These are phyloP conservation scores for Myiotriccus ornatus DNA, from an alignment of 2,797 vertebrate species.

Conservation along the genomic window DNA sequence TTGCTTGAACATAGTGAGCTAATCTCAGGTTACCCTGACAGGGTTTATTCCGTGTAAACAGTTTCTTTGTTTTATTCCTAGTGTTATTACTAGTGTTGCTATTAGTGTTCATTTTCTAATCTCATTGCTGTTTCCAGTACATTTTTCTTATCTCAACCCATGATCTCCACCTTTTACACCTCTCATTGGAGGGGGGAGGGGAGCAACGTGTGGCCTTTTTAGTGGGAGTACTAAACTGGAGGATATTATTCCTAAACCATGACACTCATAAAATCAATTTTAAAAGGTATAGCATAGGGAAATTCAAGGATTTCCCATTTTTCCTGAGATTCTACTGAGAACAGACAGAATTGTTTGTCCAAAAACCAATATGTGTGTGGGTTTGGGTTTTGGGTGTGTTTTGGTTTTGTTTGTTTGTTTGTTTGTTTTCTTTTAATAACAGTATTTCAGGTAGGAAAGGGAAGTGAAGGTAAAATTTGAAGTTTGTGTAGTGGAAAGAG, in stretches of 20 bases:
- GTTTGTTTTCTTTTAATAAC: neutral
- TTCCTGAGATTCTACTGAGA: neutral
- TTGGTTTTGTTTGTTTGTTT: neutral
- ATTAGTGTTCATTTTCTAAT: neutral
- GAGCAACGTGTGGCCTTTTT: neutral
- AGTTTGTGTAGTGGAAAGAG: neutral
- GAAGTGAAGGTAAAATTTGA: neutral
- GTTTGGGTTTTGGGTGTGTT: neutral
- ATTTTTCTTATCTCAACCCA: neutral
- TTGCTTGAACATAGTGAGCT: neutral
- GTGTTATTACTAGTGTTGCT: neutral
- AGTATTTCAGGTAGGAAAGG: neutral
- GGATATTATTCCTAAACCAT: neutral
- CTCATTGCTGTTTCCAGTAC: neutral
- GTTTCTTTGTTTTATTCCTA: neutral
- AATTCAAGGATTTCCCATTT: neutral
- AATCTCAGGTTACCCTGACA: neutral
- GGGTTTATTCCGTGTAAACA: accelerated
- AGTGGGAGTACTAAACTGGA: neutral
- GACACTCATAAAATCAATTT: neutral
- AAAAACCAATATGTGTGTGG: accelerated
- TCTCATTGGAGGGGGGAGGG: neutral
- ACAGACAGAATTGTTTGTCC: neutral
- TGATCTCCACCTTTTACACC: neutral
- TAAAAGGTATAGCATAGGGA: neutral